These are phyloP conservation scores for Magallana ariakensis DNA, from an alignment of 1,140 invertebrate genomes.

Conservation along the genomic window DNA sequence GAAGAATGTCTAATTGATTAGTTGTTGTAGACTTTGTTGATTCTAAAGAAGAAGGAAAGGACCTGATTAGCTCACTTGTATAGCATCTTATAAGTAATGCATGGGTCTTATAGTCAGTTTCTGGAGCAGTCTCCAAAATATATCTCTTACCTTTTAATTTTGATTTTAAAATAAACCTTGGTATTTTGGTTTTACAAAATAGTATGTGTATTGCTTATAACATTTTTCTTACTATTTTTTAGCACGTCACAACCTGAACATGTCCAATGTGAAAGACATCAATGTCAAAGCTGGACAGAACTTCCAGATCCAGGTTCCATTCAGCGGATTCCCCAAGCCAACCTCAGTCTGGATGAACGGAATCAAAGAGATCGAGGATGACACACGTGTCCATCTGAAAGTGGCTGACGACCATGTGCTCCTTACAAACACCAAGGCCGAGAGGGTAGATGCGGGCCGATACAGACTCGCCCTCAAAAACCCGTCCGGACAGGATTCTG, in stretches of 20 bases:
- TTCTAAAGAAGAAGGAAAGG: too few species aligned
- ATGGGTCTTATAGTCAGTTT: too few species aligned
- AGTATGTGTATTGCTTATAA: not conserved
- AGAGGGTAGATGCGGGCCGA: conserved; percentile 92
- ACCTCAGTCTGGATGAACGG: conserved; percentile 95
- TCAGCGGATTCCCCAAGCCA: conserved; percentile 96
- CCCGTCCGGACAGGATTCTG: conserved; percentile 95
- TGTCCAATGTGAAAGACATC: conserved; percentile 95
- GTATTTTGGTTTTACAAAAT: too few species aligned
- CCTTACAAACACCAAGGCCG: conserved; percentile 94
- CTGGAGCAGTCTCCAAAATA: too few species aligned
- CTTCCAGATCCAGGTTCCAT: conserved; percentile 97
- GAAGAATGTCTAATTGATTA: too few species aligned
- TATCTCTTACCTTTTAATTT: not conserved
- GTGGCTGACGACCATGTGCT: conserved; percentile 93
- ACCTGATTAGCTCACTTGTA: too few species aligned
- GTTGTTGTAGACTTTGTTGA: too few species aligned
- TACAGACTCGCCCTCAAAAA: conserved; percentile 97
- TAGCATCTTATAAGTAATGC: too few species aligned
- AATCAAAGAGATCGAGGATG: conserved; percentile 89
- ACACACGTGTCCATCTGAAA: conserved; percentile 64
- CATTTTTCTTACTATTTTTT: conserved; percentile 16
- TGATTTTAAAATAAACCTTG: not conserved
- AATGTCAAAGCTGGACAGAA: conserved; percentile 98
- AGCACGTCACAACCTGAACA: conserved; percentile 97